Conservation (phyloP, 2,888 invertebrate species). For the Leucoptera coffeella region DNA sequence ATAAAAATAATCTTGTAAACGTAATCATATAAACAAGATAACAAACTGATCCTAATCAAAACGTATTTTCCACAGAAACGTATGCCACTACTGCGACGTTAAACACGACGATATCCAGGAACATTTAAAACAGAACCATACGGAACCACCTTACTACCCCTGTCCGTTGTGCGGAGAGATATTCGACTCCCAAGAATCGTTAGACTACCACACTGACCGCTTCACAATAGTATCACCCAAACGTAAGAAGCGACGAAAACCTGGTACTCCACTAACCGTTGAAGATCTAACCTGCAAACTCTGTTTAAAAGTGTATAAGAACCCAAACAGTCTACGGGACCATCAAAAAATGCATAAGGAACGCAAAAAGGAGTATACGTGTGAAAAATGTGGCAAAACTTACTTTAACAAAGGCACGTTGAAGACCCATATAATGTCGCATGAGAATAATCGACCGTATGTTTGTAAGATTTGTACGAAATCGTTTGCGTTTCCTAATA, state of each 20-base stretch:
- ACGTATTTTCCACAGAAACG: conserved; percentile 13
- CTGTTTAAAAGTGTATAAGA: conserved; percentile 32
- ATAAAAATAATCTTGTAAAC: too few relatives aligned
- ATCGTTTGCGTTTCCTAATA: conserved; percentile 33
- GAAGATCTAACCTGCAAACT: conserved; percentile 30
- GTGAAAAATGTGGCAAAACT: conserved; percentile 38
- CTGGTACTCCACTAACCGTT: conserved; percentile 25
- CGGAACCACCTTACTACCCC: conserved; percentile 13
- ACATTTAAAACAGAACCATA: conserved; percentile 21
- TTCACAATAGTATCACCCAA: conserved; percentile 19
- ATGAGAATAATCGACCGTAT: conserved; percentile 32
- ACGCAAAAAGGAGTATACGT: conserved; percentile 31
- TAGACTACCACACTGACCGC: conserved; percentile 20
- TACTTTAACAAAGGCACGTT: conserved; percentile 39
- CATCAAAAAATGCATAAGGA: conserved; percentile 58
- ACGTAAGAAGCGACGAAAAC: conserved; percentile 22
- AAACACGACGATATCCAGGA: conserved; percentile 4
- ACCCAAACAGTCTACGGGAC: conserved; percentile 21
- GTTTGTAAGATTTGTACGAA: conserved; percentile 35
- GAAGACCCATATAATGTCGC: conserved; percentile 34
- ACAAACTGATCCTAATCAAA: too few relatives aligned
- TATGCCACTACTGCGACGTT: conserved; percentile 10
- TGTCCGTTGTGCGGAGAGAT: conserved; percentile 31
- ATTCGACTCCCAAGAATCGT: conserved; percentile 17
- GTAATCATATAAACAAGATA: too few relatives aligned